Evolutionary conservation across 2,797 vertebrate species (phyloP).

Genomic region (Masticophis lateralis): DNA sequence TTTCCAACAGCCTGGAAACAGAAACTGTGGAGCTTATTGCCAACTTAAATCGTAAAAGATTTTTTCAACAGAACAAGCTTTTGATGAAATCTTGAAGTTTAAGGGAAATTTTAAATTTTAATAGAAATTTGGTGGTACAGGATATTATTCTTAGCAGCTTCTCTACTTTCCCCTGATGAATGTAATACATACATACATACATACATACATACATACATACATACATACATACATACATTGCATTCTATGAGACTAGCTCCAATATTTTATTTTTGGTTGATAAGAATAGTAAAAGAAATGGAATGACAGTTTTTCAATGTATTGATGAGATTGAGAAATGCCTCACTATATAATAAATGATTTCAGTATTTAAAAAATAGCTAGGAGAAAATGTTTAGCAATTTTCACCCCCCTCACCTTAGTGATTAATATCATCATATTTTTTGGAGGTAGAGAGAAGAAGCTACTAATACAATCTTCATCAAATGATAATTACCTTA

Average conservation of each 20-base stretch:
- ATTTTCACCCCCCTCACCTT: neutral
- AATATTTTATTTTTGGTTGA: neutral
- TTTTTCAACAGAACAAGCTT: neutral
- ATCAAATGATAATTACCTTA: neutral
- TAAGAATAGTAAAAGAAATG: neutral
- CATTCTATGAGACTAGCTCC: no score
- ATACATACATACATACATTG: neutral
- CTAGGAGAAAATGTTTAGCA: neutral
- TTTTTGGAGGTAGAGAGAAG: neutral
- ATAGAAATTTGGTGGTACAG: neutral
- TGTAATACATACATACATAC: neutral
- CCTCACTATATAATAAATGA: neutral
- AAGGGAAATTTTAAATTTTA: neutral
- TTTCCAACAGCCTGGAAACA: neutral
- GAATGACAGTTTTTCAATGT: neutral
- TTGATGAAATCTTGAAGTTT: neutral
- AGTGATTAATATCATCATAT: neutral
- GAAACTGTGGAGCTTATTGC: neutral
- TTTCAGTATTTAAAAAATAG: neutral
- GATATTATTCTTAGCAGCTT: neutral
- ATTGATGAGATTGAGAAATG: neutral
- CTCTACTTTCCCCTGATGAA: neutral
- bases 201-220: no score
- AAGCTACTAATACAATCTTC: neutral
- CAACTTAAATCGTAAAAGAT: constrained; percentile 16